Percentiles rank a stretch among this genome's conserved stretches.
Conservation (phyloP, 2,797 vertebrate species). For the Acanthurus lineatus region DNA sequence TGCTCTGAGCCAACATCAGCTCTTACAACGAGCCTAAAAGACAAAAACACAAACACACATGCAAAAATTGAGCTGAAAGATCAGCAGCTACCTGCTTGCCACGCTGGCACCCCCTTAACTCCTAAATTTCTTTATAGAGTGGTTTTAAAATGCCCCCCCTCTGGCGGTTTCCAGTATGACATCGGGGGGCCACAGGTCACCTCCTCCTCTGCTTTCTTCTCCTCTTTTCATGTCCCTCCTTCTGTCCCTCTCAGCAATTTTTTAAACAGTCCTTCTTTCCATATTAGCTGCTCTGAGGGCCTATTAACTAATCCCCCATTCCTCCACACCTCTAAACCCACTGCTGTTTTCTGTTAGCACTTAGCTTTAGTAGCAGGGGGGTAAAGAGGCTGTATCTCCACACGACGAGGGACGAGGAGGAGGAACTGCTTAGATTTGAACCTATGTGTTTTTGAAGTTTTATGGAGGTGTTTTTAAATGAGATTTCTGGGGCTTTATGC, state of each 20-base stretch:
- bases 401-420: conserved; percentile 17
- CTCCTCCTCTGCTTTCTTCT: conserved; percentile 78
- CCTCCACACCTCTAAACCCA: conserved; percentile 58
- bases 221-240: conserved; percentile 70
- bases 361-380: conserved; percentile 71
- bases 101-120: conserved; percentile 66
- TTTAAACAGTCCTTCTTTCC: conserved; percentile 73
- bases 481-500: conserved; percentile 54
- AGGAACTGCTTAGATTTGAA: conserved; percentile 49
- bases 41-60: conserved; percentile 20
- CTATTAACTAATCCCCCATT: conserved; percentile 63
- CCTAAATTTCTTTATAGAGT: conserved; percentile 72
- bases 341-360: conserved; percentile 79
- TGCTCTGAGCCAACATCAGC: neutral
- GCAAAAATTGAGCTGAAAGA: conserved; percentile 18
- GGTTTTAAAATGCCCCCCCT: conserved; percentile 72
- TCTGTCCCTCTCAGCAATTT: conserved; percentile 77
- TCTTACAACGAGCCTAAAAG: neutral
- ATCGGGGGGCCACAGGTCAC: conserved; percentile 74
- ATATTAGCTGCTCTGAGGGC: conserved; percentile 70
- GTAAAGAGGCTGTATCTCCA: conserved; percentile 40
- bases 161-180: conserved; percentile 73
- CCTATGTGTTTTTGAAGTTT: conserved; percentile 75
- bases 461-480: conserved; percentile 70
- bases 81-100: conserved; percentile 68